A percentile compares a stretch with the other conserved stretches of the same genome.
phyloP scores from a whole-genome alignment of 2,113 vertebrate species.

The Cyanoderma ruficeps region DNA sequence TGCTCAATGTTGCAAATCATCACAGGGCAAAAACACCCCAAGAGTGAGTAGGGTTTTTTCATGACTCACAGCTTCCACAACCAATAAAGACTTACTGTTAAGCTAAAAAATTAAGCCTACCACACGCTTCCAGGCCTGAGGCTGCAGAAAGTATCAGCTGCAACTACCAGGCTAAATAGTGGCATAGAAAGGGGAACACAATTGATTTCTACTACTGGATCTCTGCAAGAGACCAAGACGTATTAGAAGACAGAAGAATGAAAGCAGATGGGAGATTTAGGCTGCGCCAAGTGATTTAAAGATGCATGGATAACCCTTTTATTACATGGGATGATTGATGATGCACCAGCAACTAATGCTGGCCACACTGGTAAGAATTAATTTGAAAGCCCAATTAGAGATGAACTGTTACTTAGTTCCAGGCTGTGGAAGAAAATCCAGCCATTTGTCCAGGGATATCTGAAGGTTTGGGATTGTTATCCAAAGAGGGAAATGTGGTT shows the following conservation, averaged over 20 bases:
- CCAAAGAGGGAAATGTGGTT: neutral
- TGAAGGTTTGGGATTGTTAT: neutral
- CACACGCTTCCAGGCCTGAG: neutral
- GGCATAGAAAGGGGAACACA: constrained; percentile 1
- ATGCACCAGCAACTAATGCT: neutral
- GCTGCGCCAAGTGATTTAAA: constrained; percentile 48
- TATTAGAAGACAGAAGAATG: constrained; percentile 50
- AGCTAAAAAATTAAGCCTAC: neutral
- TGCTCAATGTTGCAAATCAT: neutral
- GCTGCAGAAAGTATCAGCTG: neutral
- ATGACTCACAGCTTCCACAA: neutral
- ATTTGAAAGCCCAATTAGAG: constrained; percentile 1
- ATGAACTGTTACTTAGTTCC: neutral
- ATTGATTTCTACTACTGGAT: neutral
- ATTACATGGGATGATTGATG: constrained; percentile 4
- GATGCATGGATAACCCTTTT: constrained; percentile 49
- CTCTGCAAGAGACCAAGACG: constrained; percentile 24
- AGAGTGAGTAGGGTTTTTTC: neutral
- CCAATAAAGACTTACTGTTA: neutral
- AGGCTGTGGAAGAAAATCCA: neutral
- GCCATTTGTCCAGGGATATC: neutral
- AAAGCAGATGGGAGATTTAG: constrained; percentile 64
- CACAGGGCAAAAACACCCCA: neutral
- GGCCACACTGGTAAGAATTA: constrained; percentile 1
- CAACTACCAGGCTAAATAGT: neutral